Evolutionary conservation across 2,113 vertebrate species (phyloP), one percentile per base, ranked within the genome.

Genomic region (Sminthopsis crassicaudata): DNA sequence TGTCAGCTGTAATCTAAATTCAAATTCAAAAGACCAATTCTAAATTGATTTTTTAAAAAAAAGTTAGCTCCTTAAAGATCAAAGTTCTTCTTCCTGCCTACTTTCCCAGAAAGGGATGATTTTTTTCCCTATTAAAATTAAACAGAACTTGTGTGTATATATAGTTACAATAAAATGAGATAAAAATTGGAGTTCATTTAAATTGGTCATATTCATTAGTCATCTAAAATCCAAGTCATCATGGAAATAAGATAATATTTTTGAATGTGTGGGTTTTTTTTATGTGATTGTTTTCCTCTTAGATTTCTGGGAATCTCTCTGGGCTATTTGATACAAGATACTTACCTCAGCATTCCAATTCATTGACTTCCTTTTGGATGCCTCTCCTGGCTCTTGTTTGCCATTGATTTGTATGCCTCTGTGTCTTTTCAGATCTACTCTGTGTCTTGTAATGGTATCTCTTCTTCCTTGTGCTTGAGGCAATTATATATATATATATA

Each of bases 201-300:
- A 42, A 95, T 92, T 95, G n/a, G 5, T 42, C n/a, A 53, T 14
- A 91, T 16, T 89, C 50, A 94, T 48, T 92, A 95, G 92, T 94
- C 3, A 67, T 94, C 67, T 89, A 7, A 91, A 42, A 11, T 84
- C 19, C n/a, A 90, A 51, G 92, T 67, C 89, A 94, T 91, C 95
- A 53, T 46, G 27, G 76, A 95, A 94, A 93, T 93, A 36, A 91
- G 42, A 89, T 76, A 36, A 26, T 53, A 94, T 95, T 95, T 94
- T 42, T 91, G 94, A 93, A 89, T 54, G n/a, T 26, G 84, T 10
- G 89, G n/a, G 54, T 90, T 89, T 53, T 67, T 89, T 53, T 26
- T 52, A 50, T 60, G 76, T 11, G 89, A 90, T 97, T 97, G 94
- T 95, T n/a, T 95, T 95, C 26, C 53, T 89, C 92, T 93, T 91